Evolutionary conservation across 92 coral and sea anemone genomes (phyloP).

Genomic region (Parazoanthus atlanticus): DNA sequence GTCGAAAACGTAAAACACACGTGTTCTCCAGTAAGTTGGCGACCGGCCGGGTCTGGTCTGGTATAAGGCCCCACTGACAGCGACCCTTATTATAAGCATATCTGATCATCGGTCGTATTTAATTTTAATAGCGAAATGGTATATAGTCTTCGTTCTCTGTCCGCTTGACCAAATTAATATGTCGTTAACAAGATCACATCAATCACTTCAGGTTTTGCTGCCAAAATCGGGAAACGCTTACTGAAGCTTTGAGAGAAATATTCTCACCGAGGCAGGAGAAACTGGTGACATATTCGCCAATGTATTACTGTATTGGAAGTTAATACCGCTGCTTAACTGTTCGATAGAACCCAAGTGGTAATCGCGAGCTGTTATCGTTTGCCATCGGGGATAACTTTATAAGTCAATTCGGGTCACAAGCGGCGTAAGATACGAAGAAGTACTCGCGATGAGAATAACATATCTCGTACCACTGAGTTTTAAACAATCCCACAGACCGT

Average conservation of each 20-base stretch:
- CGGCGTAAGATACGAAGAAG: slow-evolving; percentile 19
- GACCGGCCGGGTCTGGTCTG: not conserved
- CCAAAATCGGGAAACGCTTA: slow-evolving; percentile 55
- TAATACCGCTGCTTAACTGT: not conserved
- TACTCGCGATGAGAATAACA: slow-evolving; percentile 1
- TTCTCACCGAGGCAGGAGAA: not conserved
- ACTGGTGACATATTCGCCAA: not conserved
- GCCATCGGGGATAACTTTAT: slow-evolving; percentile 43
- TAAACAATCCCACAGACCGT: not conserved
- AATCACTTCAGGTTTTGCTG: slow-evolving; percentile 62
- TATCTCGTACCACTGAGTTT: not conserved
- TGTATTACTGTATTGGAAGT: not conserved
- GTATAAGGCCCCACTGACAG: not conserved
- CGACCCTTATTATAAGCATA: not conserved
- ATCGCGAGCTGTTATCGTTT: slow-evolving; percentile 23
- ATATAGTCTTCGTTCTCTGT: not conserved
- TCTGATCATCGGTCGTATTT: slow-evolving; percentile 6
- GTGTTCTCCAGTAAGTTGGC: not conserved
- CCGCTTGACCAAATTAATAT: slow-evolving; percentile 33
- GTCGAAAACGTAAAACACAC: not conserved
- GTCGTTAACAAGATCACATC: slow-evolving; percentile 67
- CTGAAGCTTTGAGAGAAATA: slow-evolving; percentile 23
- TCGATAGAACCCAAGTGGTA: not conserved
- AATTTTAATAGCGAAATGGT: slow-evolving; percentile 25
- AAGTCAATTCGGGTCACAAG: slow-evolving; percentile 48